Conservation (phyloP, 2,888 invertebrate genomes). For the Phymatocera aterrima region DNA sequence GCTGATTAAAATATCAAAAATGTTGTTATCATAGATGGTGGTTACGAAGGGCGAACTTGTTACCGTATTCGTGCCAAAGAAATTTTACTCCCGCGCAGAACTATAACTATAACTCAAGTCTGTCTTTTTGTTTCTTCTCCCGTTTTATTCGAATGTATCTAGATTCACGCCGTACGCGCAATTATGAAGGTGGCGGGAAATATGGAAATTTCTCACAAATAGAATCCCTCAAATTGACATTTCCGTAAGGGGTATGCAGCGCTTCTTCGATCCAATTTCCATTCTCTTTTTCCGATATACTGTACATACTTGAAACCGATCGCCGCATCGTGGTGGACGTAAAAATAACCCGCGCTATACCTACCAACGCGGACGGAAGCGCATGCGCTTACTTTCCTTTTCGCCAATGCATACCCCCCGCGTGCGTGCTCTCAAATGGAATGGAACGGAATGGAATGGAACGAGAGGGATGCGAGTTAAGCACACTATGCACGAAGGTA, state of each 20-base stretch:
- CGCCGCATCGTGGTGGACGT: slow-evolving; percentile 9
- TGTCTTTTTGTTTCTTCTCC: background rate
- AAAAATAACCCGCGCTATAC: slow-evolving; percentile 30
- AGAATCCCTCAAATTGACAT: background rate
- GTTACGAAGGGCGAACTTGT: background rate
- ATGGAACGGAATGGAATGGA: slow-evolving; percentile 23
- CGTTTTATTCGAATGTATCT: too few relatives aligned
- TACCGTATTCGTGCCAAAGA: background rate
- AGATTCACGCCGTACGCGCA: too few relatives aligned
- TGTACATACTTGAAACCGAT: background rate
- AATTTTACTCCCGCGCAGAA: background rate
- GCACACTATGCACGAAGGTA: background rate
- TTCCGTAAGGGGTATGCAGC: background rate
- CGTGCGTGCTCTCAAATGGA: slow-evolving; percentile 35
- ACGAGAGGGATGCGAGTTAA: slow-evolving; percentile 7
- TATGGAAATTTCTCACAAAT: too few relatives aligned
- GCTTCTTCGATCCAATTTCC: background rate
- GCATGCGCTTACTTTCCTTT: slow-evolving; percentile 38
- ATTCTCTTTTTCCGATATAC: background rate
- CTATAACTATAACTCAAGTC: background rate
- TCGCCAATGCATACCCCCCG: background rate
- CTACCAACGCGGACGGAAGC: background rate
- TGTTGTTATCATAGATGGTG: background rate
- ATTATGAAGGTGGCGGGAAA: too few relatives aligned
- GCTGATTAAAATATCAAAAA: slow-evolving; percentile 33